A percentile compares a stretch with the other conserved stretches of the same genome.
Conservation (phyloP, 2,797 vertebrate species). For the Macropus fuliginosus region DNA sequence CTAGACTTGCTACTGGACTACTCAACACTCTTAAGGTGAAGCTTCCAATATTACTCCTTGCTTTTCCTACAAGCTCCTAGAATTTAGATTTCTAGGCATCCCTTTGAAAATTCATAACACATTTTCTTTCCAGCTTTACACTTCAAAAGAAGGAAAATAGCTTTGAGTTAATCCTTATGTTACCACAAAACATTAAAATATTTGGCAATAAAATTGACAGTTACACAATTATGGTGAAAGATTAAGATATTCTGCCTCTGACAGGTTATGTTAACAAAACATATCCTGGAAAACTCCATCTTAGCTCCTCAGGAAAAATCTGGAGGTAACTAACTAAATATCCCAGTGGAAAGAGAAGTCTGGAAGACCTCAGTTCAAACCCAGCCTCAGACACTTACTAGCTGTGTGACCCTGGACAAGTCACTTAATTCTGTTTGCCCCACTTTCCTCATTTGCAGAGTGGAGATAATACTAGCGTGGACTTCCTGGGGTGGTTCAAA, state of each 20-base stretch:
- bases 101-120: constrained; percentile 39
- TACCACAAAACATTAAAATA: constrained; percentile 48
- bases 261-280: neutral
- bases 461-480: neutral
- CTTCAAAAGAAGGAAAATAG: constrained; percentile 61
- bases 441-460: neutral
- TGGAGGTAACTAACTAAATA: neutral
- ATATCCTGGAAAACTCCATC: neutral
- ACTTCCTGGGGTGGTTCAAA: neutral
- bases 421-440: neutral
- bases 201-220: constrained; percentile 58
- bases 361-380: neutral
- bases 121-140: constrained; percentile 36
- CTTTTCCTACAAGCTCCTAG: constrained; percentile 16
- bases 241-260: neutral
- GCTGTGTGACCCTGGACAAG: neutral
- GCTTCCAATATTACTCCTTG: neutral
- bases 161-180: constrained; percentile 30
- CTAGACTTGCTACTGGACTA: neutral
- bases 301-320: constrained; percentile 55
- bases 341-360: neutral
- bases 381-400: neutral
- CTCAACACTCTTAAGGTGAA: constrained; percentile 15
- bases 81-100: constrained; percentile 23
- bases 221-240: constrained; percentile 28